A percentile compares a stretch with the other conserved stretches of the same genome.
Conservation (phyloP, 2,113 vertebrate species). For the Orthochromis indermauri region DNA sequence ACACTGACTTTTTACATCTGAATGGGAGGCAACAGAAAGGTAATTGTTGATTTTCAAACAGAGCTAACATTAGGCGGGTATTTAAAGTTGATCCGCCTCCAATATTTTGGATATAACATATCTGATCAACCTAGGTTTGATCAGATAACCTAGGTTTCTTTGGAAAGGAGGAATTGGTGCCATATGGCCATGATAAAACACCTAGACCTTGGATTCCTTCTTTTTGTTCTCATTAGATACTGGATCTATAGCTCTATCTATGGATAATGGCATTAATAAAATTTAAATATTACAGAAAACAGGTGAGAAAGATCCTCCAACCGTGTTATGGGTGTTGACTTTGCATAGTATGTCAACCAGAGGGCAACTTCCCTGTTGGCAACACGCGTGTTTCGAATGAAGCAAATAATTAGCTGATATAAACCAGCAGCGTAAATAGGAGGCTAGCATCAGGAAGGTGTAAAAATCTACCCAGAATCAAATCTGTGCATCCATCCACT, state of each 20-base stretch:
- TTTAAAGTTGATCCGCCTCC: background rate
- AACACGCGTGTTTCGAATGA: background rate
- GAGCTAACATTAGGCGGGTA: background rate
- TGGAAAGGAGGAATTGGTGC: background rate
- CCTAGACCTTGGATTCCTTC: background rate
- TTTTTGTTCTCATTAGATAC: background rate
- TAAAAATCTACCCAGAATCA: background rate
- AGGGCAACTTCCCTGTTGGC: background rate
- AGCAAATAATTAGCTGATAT: background rate
- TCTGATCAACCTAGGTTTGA: too few relatives aligned
- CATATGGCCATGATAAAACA: background rate
- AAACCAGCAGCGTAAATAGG: background rate
- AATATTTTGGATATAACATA: background rate
- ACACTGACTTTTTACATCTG: background rate
- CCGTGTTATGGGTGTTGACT: background rate
- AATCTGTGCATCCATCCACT: background rate
- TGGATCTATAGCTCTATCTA: background rate
- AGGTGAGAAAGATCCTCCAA: background rate
- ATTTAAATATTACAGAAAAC: background rate
- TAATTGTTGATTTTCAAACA: background rate
- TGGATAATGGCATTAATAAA: background rate
- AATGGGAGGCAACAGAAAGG: background rate
- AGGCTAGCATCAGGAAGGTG: background rate
- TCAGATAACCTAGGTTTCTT: background rate
- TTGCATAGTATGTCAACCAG: background rate